These are phyloP conservation scores for Phylloscopus whistleri DNA, from an alignment of 2,113 vertebrate genomes.

Conservation along the genomic window DNA sequence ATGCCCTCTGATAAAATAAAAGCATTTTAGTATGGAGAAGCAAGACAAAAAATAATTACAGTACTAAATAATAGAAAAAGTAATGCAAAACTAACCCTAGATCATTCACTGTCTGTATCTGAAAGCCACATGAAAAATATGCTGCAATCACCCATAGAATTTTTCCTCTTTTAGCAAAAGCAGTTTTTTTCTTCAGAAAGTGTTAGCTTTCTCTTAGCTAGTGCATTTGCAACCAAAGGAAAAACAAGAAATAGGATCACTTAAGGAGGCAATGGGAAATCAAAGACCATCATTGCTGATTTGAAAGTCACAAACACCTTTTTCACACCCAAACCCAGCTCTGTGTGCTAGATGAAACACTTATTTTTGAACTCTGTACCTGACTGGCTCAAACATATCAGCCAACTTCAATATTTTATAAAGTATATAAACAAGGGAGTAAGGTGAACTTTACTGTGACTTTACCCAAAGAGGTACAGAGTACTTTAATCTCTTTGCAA, in stretches of 20 bases:
- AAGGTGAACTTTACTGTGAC: conserved; percentile 18
- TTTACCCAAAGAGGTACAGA: conserved; percentile 33
- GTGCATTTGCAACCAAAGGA: not conserved
- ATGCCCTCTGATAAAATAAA: conserved; percentile 65
- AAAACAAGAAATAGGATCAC: not conserved
- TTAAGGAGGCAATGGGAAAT: conserved; percentile 37
- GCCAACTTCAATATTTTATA: conserved; percentile 50
- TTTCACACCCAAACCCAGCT: conserved; percentile 28
- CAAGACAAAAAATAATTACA: conserved; percentile 46
- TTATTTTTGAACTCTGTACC: conserved; percentile 48
- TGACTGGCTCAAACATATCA: not conserved
- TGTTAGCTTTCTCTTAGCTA: not conserved
- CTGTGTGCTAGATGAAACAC: conserved; percentile 26
- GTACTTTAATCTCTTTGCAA: conserved; percentile 59
- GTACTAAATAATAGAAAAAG: not conserved
- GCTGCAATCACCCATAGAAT: not conserved
- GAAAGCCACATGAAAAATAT: not conserved
- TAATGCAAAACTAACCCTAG: not conserved
- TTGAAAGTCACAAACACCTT: conserved; percentile 43
- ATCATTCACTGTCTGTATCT: not conserved
- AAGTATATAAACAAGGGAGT: conserved; percentile 16
- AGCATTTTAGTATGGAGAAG: conserved; percentile 35
- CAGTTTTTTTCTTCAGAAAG: not conserved
- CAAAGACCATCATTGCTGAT: conserved; percentile 17
- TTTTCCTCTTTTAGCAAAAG: not conserved